Conservation (phyloP, 2,113 vertebrate genomes). For the Thalassoma bifasciatum region DNA sequence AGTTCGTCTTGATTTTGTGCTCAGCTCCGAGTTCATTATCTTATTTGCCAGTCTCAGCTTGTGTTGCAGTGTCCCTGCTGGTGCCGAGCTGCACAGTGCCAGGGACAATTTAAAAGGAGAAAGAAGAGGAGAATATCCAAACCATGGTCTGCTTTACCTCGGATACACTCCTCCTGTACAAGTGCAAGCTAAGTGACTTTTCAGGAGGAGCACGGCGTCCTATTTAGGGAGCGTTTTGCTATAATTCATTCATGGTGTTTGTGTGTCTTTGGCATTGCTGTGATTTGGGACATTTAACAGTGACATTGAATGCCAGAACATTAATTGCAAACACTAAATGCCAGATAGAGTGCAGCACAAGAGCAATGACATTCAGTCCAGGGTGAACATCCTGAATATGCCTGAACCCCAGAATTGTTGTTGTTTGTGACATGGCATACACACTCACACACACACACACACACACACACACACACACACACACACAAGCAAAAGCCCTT, state of each 20-base stretch:
- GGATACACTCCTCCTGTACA: not conserved
- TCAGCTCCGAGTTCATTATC: slow-evolving; percentile 33
- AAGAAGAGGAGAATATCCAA: slow-evolving; percentile 24
- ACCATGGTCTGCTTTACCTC: slow-evolving; percentile 21
- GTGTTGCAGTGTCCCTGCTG: slow-evolving; percentile 24
- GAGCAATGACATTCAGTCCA: slow-evolving; percentile 46
- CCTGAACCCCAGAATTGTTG: slow-evolving; percentile 43
- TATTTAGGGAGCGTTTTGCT: not conserved
- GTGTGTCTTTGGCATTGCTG: not conserved
- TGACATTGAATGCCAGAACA: slow-evolving; percentile 17
- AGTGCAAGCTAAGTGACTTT: not conserved
- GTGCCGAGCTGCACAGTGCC: slow-evolving; percentile 14
- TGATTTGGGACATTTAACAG: slow-evolving; percentile 28
- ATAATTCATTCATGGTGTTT: slow-evolving; percentile 18
- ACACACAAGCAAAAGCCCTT: too few species aligned
- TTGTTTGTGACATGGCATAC: slow-evolving; percentile 18
- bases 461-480: slow-evolving; percentile 10
- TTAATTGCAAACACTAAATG: slow-evolving; percentile 25
- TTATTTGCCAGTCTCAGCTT: slow-evolving; percentile 34
- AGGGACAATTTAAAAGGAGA: slow-evolving; percentile 34
- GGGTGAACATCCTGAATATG: slow-evolving; percentile 25
- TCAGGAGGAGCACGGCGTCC: not conserved
- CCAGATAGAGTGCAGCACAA: slow-evolving; percentile 24
- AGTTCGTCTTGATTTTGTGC: slow-evolving; percentile 38
- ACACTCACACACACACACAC: slow-evolving; percentile 7